Evolutionary conservation across 1,140 invertebrate genomes (phyloP), one percentile per base, ranked within the genome.

Genomic region (Neomicropteryx cornuta): DNA sequence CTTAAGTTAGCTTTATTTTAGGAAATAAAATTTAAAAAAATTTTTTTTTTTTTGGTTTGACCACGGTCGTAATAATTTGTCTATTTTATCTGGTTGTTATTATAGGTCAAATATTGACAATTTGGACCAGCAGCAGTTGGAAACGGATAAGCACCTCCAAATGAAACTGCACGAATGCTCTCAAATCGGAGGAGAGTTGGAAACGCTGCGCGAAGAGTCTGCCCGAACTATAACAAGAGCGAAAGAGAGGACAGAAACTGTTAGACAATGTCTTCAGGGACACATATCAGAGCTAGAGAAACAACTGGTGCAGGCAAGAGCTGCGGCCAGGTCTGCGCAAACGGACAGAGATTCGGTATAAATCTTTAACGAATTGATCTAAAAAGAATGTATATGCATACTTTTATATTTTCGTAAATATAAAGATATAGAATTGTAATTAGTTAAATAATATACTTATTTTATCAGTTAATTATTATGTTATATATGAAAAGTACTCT

Each of bases 171-270:
- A 74, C 37, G 70, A 75, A 52, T 63, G 60, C 39, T 58, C 58
- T 6, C 76, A 79, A 44, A 53, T 83, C 1, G 71, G 72, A 11
- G 72, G 75, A 0, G 77, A 81, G 49, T 52, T 83, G 27, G 80
- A 83, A 38, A 70, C 72, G 18, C 62, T 80, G 5, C 58, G 81
- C 3, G 77, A 82, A 34, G 81, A 85, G 46, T 78, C 79, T 0
- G 79, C 81, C 0, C 64, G 81, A 31, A 81, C 82, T 41, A 68
- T 86, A 1, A 68, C 73, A 2, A 64, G 78, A 11, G 73, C 73
- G 6, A 80, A 81, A 40, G 78, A 81, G 33, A 66, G 79, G 23
- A 74, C 73, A 6, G 81, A 86, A 8, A 62, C 54, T 11, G 49
- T 60, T 52, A 36, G 11, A 39, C 62, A 58, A 32, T 65, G 62